phyloP scores from a whole-genome alignment of 2,113 vertebrate genomes.

The Globicephala melas region DNA sequence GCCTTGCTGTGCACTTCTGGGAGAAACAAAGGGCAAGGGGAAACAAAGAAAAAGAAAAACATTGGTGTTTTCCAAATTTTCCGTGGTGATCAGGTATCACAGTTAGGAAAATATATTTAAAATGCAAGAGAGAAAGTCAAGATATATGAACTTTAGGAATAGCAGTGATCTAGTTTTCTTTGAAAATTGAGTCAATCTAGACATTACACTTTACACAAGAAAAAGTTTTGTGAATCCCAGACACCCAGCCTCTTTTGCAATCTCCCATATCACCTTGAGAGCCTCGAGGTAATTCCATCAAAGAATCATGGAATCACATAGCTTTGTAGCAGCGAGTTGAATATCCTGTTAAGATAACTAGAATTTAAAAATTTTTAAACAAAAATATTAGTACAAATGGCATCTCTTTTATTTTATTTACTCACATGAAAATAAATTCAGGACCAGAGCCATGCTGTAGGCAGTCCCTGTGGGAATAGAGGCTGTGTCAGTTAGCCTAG shows the following conservation, averaged over 20 bases:
- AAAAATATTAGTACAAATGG: not conserved
- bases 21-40: not conserved
- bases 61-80: not conserved
- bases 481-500: not conserved
- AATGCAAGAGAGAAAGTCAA: conserved; percentile 11
- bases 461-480: not conserved
- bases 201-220: not conserved
- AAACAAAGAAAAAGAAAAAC: not conserved
- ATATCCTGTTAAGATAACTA: not conserved
- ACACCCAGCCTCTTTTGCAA: not conserved
- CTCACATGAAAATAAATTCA: not conserved
- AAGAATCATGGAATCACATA: not conserved
- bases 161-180: not conserved
- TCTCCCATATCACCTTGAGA: not conserved
- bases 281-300: not conserved
- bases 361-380: not conserved
- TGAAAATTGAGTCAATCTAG: not conserved
- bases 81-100: not conserved
- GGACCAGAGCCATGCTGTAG: not conserved
- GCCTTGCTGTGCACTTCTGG: not conserved
- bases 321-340: not conserved
- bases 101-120: not conserved
- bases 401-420: conserved; percentile 25
- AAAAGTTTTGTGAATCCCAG: not conserved
- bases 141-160: not conserved